Percentiles rank a stretch among this genome's conserved stretches.
These are phyloP conservation scores for Eilema depressum DNA, from an alignment of 2,888 invertebrate species.

Conservation along the genomic window DNA sequence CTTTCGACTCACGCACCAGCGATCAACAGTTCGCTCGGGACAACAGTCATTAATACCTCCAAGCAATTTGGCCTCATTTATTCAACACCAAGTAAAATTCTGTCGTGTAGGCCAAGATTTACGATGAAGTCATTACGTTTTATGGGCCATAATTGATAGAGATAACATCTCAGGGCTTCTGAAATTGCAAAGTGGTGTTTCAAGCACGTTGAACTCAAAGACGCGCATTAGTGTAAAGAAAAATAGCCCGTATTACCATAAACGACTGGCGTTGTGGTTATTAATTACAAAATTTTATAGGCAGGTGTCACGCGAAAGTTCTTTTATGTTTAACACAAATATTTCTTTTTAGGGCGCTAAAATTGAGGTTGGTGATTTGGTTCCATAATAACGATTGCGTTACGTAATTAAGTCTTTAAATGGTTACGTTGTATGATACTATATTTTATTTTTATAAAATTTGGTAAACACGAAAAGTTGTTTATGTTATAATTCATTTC, in stretches of 20 bases:
- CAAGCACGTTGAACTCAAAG: slow-evolving; percentile 76
- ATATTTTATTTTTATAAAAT: slow-evolving; percentile 20
- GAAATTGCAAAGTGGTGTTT: slow-evolving; percentile 83
- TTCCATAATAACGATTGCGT: slow-evolving; percentile 46
- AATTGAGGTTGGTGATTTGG: slow-evolving; percentile 52
- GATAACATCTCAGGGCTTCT: slow-evolving; percentile 81
- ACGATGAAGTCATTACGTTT: slow-evolving; percentile 86
- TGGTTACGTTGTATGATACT: slow-evolving; percentile 28
- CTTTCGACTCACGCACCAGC: slow-evolving; percentile 43
- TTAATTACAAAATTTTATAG: slow-evolving; percentile 82
- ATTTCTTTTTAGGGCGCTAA: slow-evolving; percentile 60
- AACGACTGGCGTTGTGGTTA: slow-evolving; percentile 79
- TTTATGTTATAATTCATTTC: slow-evolving; percentile 20
- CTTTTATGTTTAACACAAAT: slow-evolving; percentile 68
- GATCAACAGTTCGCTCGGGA: slow-evolving; percentile 51
- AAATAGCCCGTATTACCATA: slow-evolving; percentile 78
- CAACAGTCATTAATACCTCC: slow-evolving; percentile 72
- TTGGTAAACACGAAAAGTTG: slow-evolving; percentile 22
- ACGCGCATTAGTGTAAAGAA: slow-evolving; percentile 80
- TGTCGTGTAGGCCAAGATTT: slow-evolving; percentile 84
- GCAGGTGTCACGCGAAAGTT: slow-evolving; percentile 69
- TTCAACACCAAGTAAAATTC: slow-evolving; percentile 82
- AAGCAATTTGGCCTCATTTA: slow-evolving; percentile 80
- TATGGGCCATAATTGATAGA: slow-evolving; percentile 86
- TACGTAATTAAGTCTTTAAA: slow-evolving; percentile 52